Conservation (phyloP, 2,113 vertebrate species). For the Paramisgurnus dabryanus region DNA sequence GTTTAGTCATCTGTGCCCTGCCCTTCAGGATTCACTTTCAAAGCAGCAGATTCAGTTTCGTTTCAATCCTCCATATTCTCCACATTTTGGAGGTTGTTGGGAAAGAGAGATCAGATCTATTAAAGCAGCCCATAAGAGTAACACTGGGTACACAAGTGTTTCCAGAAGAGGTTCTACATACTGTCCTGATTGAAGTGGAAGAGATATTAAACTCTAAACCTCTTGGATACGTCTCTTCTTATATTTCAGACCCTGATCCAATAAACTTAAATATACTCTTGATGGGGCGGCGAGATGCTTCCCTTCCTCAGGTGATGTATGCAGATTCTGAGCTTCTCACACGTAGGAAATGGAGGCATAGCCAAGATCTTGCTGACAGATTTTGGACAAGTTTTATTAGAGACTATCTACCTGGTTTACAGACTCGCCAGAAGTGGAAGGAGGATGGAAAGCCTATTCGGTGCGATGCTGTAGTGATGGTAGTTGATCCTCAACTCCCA, state of each 20-base stretch:
- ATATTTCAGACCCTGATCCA: constrained; percentile 4
- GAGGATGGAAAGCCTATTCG: neutral
- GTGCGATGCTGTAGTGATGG: too few species aligned
- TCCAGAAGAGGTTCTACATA: neutral
- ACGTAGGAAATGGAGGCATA: constrained; percentile 3
- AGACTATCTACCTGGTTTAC: constrained; percentile 4
- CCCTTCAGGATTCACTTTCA: neutral
- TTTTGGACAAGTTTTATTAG: constrained; percentile 23
- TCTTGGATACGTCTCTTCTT: neutral
- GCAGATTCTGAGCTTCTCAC: neutral
- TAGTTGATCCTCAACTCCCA: too few species aligned
- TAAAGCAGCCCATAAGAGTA: neutral
- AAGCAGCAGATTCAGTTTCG: neutral
- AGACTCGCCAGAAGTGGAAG: constrained; percentile 6
- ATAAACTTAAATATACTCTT: constrained; percentile 20
- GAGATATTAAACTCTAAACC: constrained; percentile 8
- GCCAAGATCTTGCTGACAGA: constrained; percentile 22
- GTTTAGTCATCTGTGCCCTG: neutral
- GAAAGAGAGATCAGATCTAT: neutral
- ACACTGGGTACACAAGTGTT: neutral
- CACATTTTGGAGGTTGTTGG: neutral
- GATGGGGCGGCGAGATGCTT: constrained; percentile 34
- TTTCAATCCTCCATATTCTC: neutral
- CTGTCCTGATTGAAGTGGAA: neutral
- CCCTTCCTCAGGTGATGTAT: constrained; percentile 24